Base-by-base conservation (phyloP, 2,113 vertebrate genomes). In the Dasyornis broadbenti region DNA sequence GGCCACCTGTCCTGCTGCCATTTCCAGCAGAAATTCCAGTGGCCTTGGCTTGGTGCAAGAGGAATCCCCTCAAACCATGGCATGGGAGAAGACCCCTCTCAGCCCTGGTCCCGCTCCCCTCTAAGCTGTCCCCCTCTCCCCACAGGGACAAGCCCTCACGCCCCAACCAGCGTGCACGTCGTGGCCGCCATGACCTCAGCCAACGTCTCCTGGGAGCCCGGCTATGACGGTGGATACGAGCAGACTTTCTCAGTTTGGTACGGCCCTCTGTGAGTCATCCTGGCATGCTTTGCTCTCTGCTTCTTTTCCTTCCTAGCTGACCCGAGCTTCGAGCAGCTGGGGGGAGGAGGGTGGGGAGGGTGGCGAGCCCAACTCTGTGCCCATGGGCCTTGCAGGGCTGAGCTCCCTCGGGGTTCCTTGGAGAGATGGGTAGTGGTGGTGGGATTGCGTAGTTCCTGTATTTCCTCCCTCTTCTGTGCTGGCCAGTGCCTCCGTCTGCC, bases 171-270 rank as follows among this genome's bases (percentile, higher is more conserved):
- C 88, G 98, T 99, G 97, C 99, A 98, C 47, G 99, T 99, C 26
- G 97, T 98, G 94, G 98, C 98, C 91, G 99, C 98, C 86, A 99
- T 99, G 97, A 99, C 98, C 97, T 99, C 99, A 83, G 99, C 99
- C 97, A 99, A 99, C 57, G 98, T 99, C 93, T 99, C 99, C 97
- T 99, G 99, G 99, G 99, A 99, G 96, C 98, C 99, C 40, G 99
- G 99, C 97, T 99, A 99, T 77, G 99, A 99, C 75, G 99, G 99
- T 91, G 99, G 99, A 98, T 99, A 98, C 13, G 99, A 99, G 96
- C 99, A 99, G 99, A 99, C 99, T 96, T 99, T 99, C 98, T 99
- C 99, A 98, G 99, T 99, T 98, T 99, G 99, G 99, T 99, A 99
- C 95, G 99, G 99, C 98, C 99, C 99, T 99, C 99, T 99, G 99